Evolutionary conservation across 2,797 vertebrate genomes (phyloP).

Genomic region (Chloroceryle amazona): DNA sequence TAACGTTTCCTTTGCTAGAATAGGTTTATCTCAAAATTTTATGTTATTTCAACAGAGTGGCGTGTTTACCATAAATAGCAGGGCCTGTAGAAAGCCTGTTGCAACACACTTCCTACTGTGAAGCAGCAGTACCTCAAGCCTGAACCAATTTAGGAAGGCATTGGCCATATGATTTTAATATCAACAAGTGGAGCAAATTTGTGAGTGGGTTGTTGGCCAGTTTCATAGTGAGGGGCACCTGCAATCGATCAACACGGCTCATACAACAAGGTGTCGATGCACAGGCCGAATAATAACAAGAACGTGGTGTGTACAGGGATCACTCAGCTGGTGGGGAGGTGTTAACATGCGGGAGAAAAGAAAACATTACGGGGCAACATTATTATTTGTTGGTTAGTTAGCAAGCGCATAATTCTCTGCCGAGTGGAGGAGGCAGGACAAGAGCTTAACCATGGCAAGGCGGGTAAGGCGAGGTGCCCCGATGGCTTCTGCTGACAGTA

Average conservation of each 20-base stretch:
- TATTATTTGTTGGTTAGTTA: neutral
- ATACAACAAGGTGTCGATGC: conserved; percentile 62
- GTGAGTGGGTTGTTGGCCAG: conserved; percentile 62
- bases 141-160: conserved; percentile 71
- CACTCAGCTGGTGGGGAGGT: conserved; percentile 33
- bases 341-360: neutral
- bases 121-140: conserved; percentile 55
- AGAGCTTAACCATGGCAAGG: neutral
- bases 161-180: conserved; percentile 75
- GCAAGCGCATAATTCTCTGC: rapidly evolving
- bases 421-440: neutral
- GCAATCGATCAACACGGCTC: conserved; percentile 64
- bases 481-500: neutral
- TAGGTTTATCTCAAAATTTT: conserved; percentile 37
- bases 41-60: conserved; percentile 52
- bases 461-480: rapidly evolving
- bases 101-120: conserved; percentile 36
- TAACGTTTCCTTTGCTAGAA: neutral
- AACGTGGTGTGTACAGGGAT: neutral
- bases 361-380: neutral
- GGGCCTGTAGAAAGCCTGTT: conserved; percentile 42
- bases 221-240: conserved; percentile 47
- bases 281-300: conserved; percentile 1
- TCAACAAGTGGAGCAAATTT: conserved; percentile 57
- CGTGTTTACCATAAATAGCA: conserved; percentile 65